These are phyloP conservation scores for Atherinomorus stipes DNA, from an alignment of 2,113 vertebrate genomes.

Conservation along the genomic window DNA sequence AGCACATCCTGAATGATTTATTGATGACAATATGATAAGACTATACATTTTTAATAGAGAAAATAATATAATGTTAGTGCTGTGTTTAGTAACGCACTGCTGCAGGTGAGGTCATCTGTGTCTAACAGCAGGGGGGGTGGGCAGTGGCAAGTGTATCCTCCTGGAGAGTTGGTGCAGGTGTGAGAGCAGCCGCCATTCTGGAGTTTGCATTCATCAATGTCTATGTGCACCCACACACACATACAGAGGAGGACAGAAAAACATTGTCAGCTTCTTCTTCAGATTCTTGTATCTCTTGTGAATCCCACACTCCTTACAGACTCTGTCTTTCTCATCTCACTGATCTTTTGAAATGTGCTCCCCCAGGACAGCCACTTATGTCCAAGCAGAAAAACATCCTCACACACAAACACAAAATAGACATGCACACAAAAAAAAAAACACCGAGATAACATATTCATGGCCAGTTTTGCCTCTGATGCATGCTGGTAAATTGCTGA, in stretches of 20 bases:
- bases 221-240: slow-evolving; percentile 54
- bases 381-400: neutral
- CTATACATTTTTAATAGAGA: neutral
- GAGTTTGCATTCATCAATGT: slow-evolving; percentile 86
- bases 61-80: neutral
- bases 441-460: slow-evolving; percentile 10
- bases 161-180: slow-evolving; percentile 80
- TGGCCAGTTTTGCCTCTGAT: neutral
- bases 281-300: neutral
- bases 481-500: slow-evolving; percentile 9
- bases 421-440: neutral
- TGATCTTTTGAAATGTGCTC: slow-evolving; percentile 9
- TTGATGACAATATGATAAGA: neutral
- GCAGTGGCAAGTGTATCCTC: slow-evolving; percentile 80
- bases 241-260: neutral
- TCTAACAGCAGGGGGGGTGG: slow-evolving; percentile 78
- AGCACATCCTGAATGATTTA: too few relatives aligned
- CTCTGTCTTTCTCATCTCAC: slow-evolving; percentile 3
- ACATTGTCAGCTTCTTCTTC: neutral
- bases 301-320: neutral
- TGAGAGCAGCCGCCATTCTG: slow-evolving; percentile 84
- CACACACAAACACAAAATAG: neutral
- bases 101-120: slow-evolving; percentile 75
- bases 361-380: neutral
- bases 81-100: slow-evolving; percentile 70